Evolutionary conservation across 2,113 vertebrate species (phyloP).

Genomic region (Dromaius novaehollandiae): DNA sequence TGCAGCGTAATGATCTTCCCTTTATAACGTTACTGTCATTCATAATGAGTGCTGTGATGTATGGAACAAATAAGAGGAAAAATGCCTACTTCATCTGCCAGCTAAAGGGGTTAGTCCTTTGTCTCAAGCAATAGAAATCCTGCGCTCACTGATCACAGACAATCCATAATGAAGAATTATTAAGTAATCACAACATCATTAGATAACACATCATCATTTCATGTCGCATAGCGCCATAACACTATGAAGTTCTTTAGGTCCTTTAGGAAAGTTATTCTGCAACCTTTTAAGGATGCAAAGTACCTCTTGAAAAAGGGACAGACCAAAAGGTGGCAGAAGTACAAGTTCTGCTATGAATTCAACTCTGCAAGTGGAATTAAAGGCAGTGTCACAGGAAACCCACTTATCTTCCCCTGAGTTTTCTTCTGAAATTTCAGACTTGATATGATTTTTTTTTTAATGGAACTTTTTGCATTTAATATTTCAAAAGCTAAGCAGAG

Average conservation of each 20-base stretch:
- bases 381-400: background rate
- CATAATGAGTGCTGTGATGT: background rate
- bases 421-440: background rate
- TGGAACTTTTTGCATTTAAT: background rate
- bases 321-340: background rate
- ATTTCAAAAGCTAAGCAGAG: constrained; percentile 9
- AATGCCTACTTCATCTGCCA: background rate
- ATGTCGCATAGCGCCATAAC: background rate
- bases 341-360: background rate
- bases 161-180: background rate
- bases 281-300: background rate
- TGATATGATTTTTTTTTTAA: background rate
- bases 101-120: background rate
- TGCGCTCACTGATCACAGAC: background rate
- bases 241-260: background rate
- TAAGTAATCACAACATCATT: background rate
- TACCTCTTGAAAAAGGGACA: background rate
- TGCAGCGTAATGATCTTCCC: background rate
- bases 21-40: background rate
- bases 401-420: background rate
- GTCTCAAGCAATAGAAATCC: background rate
- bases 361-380: background rate
- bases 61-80: background rate
- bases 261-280: background rate
- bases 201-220: background rate